phyloP scores from a whole-genome alignment of 2,797 vertebrate genomes.

The Enteromius fasciolatus region DNA sequence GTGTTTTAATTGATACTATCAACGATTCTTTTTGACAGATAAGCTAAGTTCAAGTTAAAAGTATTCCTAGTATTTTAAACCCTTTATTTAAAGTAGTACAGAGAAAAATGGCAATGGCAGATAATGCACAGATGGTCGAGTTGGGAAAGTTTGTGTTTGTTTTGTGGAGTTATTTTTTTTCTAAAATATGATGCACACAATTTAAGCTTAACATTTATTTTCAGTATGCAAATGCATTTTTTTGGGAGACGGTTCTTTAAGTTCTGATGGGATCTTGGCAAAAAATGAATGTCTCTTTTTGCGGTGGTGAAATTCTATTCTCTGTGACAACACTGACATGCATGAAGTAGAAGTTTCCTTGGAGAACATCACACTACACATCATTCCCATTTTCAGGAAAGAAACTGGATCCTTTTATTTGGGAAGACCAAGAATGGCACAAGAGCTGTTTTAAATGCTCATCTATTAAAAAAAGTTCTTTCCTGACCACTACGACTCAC shows the following conservation, averaged over 20 bases:
- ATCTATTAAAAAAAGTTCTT: slow-evolving; percentile 65
- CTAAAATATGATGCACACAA: no score
- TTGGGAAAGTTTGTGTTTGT: neutral
- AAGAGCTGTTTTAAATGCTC: slow-evolving; percentile 65
- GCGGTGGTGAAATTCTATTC: slow-evolving; percentile 29
- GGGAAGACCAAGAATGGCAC: slow-evolving; percentile 61
- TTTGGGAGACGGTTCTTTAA: neutral
- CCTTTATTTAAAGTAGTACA: neutral
- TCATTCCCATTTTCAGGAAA: slow-evolving; percentile 63
- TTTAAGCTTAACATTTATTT: no score
- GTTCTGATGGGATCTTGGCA: neutral
- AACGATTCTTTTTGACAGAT: no score
- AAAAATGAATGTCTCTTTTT: slow-evolving; percentile 50
- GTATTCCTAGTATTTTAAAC: neutral
- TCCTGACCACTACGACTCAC: slow-evolving; percentile 63
- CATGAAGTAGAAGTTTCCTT: slow-evolving; percentile 46
- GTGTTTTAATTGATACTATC: neutral
- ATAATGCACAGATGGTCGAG: neutral
- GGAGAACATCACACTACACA: slow-evolving; percentile 62
- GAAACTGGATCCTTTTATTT: slow-evolving; percentile 64
- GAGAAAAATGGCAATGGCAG: neutral
- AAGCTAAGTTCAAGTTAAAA: neutral
- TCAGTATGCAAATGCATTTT: neutral
- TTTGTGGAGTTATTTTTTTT: neutral
- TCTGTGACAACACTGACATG: slow-evolving; percentile 50